Evolutionary conservation across 2,888 invertebrate genomes (phyloP).

Genomic region (Zhuqinia jingwanae): DNA sequence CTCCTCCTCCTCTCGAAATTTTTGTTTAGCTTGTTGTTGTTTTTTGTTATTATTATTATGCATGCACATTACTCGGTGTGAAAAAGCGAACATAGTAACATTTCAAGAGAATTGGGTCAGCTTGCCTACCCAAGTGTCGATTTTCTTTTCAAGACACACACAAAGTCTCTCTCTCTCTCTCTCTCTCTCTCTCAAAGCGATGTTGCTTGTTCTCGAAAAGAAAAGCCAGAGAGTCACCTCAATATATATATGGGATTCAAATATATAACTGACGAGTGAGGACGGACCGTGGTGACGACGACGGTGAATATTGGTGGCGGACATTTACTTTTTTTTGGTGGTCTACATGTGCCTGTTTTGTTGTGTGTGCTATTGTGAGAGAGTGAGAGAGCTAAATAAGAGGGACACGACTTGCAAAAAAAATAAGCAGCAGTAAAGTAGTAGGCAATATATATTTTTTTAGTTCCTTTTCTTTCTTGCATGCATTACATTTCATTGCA

Average conservation of each 20-base stretch:
- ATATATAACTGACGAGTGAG: too few species aligned
- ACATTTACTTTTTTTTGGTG: slow-evolving; percentile 45
- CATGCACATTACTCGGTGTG: slow-evolving; percentile 20
- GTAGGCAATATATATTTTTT: background rate
- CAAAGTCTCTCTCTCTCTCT: too few species aligned
- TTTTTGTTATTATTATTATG: background rate
- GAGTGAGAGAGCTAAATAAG: slow-evolving; percentile 1
- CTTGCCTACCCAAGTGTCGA: slow-evolving; percentile 58
- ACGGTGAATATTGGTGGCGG: slow-evolving; percentile 31
- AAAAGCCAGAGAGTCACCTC: slow-evolving; percentile 11
- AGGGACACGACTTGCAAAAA: slow-evolving; percentile 1
- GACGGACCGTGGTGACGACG: background rate
- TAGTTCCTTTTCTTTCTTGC: slow-evolving; percentile 23
- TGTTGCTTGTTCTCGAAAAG: too few species aligned
- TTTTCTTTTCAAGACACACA: slow-evolving; percentile 41
- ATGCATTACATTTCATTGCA: background rate
- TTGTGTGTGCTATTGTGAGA: background rate
- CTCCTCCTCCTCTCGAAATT: background rate
- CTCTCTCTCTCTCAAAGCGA: too few species aligned
- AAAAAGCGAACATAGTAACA: slow-evolving; percentile 21
- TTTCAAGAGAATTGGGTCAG: slow-evolving; percentile 49
- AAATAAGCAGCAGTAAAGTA: background rate
- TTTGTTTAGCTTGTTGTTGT: background rate
- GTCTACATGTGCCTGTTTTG: slow-evolving; percentile 20
- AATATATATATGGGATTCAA: slow-evolving; percentile 1